Percentiles rank a stretch among this genome's conserved stretches.
Conservation (phyloP, 2,113 vertebrate genomes). For the Pelmatolapia mariae region DNA sequence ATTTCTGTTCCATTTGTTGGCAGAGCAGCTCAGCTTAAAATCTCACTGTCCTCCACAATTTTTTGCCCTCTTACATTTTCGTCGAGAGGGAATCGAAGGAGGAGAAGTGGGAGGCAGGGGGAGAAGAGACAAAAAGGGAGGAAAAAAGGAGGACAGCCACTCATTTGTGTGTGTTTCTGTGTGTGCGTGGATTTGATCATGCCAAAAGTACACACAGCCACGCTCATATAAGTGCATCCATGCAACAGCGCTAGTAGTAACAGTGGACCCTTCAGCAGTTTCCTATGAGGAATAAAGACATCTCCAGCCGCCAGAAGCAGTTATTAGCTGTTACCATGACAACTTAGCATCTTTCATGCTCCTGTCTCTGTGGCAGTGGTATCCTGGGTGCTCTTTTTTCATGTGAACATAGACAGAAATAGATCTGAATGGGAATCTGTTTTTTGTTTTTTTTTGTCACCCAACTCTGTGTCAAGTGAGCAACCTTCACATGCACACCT, state of each 20-base stretch:
- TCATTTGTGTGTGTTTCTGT: neutral
- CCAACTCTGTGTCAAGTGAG: constrained; percentile 19
- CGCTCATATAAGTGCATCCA: neutral
- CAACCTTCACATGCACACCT: neutral
- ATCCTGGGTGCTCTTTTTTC: constrained; percentile 45
- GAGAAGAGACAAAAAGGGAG: neutral
- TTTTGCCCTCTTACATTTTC: constrained; percentile 7
- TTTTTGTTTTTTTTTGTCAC: constrained; percentile 21
- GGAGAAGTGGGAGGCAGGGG: constrained; percentile 2
- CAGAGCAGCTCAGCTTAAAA: constrained; percentile 6
- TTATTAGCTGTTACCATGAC: constrained; percentile 71
- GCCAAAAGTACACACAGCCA: neutral
- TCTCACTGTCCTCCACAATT: constrained; percentile 6
- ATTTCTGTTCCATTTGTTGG: constrained; percentile 1
- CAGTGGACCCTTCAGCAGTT: constrained; percentile 39
- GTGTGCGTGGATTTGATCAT: neutral
- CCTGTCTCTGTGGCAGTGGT: constrained; percentile 38
- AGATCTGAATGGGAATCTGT: constrained; percentile 42
- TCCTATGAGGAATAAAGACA: constrained; percentile 59
- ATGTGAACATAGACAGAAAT: constrained; percentile 61
- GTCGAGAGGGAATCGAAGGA: neutral
- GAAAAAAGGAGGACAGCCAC: constrained; percentile 30
- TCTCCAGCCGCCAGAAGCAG: constrained; percentile 52
- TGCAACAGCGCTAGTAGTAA: constrained; percentile 10
- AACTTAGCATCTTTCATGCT: constrained; percentile 56